Percentiles rank a stretch among this genome's conserved stretches.
Evolutionary conservation across 2,797 vertebrate genomes (phyloP).

Genomic region (Jordanella pulchra): DNA sequence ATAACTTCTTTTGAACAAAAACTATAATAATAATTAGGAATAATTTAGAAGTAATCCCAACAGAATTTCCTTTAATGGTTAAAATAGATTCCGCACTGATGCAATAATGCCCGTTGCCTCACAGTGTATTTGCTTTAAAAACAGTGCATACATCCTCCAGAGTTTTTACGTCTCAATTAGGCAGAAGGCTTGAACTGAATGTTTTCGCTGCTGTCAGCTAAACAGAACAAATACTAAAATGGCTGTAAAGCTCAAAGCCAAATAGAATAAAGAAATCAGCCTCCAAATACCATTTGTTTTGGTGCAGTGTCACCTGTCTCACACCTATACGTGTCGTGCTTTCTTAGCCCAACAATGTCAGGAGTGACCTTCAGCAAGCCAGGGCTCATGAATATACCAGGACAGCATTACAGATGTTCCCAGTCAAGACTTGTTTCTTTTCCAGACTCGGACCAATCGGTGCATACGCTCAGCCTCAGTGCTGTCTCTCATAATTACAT

Average conservation of each 20-base stretch:
- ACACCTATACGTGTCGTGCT: conserved; percentile 46
- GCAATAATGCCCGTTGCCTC: background rate
- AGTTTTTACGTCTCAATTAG: conserved; percentile 43
- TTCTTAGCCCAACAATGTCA: conserved; percentile 46
- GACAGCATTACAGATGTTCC: conserved; percentile 38
- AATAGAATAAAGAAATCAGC: conserved; percentile 54
- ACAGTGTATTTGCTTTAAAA: conserved; percentile 8
- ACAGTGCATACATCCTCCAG: conserved; percentile 18
- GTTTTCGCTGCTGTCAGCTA: conserved; percentile 37
- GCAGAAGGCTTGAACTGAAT: conserved; percentile 35
- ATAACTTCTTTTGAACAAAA: background rate
- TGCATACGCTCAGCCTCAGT: conserved; percentile 8
- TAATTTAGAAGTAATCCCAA: background rate
- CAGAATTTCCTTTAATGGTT: background rate
- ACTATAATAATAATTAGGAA: background rate
- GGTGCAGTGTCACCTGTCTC: conserved; percentile 59
- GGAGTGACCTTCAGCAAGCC: conserved; percentile 57
- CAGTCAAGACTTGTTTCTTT: conserved; percentile 19
- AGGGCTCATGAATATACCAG: conserved; percentile 47
- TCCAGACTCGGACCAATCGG: conserved; percentile 22
- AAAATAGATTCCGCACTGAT: background rate
- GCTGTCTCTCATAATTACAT: conserved; percentile 28
- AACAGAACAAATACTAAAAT: conserved; percentile 50
- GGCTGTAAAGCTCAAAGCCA: conserved; percentile 48
- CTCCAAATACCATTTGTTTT: conserved; percentile 52